Base-by-base conservation (phyloP, 2,888 invertebrate species). In the Amphimallon solstitiale region DNA sequence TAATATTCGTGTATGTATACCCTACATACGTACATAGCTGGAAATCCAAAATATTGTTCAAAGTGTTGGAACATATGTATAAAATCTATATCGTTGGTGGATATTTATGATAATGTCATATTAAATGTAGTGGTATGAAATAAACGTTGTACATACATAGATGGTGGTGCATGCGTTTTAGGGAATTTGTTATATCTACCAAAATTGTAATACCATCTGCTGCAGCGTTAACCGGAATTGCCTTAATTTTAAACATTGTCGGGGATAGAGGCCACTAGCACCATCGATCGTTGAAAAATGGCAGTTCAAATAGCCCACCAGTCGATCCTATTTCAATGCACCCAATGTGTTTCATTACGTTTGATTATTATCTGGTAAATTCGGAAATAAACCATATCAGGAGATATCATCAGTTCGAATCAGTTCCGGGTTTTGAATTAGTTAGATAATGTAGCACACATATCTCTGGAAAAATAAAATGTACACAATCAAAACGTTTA, bases 191-290 rank as follows among this genome's bases (percentile, higher is more conserved):
- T 7, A 19, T 19, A 17, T 17, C 46, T 46, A n/a, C 10, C 15
- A 9, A 10, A 29, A 29, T 29, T 29, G 29, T 5, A 29, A 29
- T 29, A n/a, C 19, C 19, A 19, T 46, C 15, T 19, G 19, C 46
- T n/a, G 19, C n/a, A 46, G 2, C 46, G 6, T 2, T 46, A 15
- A 15, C n/a, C 19, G 46, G 21, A 46, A 46, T 46, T 46, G 46
- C 46, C 46, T 46, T 46, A 46, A 46, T 46, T 46, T 46, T 46
- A 46, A 46, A 46, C 21, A 46, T 46, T 46, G 46, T 46, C 46
- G 46, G 3, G 19, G 1, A 29, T 15, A 40, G 40, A 40, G 14
- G 46, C 46, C 46, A 46, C 46, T 21, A 19, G 17, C 17, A 19
- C 9, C 19, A 46, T 46, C 46, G 46, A 46, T 46, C 46, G 15